Conservation (phyloP, 2,797 vertebrate genomes). For the Erithacus rubecula region DNA sequence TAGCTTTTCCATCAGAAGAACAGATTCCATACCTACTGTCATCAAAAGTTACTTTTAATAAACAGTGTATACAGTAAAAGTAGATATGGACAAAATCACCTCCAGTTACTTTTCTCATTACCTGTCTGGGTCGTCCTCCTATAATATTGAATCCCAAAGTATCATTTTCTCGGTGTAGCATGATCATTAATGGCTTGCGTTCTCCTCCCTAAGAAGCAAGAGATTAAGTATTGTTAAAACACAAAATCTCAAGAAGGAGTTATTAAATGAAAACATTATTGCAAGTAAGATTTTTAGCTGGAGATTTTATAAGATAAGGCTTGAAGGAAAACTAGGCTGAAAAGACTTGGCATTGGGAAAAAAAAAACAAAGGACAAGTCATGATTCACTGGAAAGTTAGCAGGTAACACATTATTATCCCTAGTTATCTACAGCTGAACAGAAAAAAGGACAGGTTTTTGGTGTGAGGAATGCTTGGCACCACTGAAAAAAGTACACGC, state of each 20-base stretch:
- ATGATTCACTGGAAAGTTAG: not conserved
- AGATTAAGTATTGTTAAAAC: not conserved
- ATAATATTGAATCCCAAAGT: slow-evolving; percentile 78
- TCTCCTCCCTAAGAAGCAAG: slow-evolving; percentile 66
- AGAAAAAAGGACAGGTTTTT: not conserved
- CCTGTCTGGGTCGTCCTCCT: slow-evolving; percentile 73
- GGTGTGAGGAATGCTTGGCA: not conserved
- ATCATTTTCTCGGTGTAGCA: slow-evolving; percentile 73
- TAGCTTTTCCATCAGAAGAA: not conserved
- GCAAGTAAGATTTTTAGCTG: not conserved
- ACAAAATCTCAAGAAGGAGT: not conserved
- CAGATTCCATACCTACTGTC: not conserved
- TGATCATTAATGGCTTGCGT: slow-evolving; percentile 62
- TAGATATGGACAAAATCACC: not conserved
- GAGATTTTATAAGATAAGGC: not conserved
- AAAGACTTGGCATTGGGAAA: not conserved
- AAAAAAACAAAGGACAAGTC: not conserved
- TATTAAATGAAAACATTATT: not conserved
- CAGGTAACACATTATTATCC: not conserved
- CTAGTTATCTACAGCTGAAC: not conserved
- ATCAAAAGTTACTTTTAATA: not conserved
- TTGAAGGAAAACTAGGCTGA: not conserved
- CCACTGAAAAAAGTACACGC: not conserved
- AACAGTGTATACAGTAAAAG: not conserved
- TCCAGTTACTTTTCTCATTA: slow-evolving; percentile 32